phyloP scores from a whole-genome alignment of 1,140 invertebrate species.

The Drosophila athabasca region DNA sequence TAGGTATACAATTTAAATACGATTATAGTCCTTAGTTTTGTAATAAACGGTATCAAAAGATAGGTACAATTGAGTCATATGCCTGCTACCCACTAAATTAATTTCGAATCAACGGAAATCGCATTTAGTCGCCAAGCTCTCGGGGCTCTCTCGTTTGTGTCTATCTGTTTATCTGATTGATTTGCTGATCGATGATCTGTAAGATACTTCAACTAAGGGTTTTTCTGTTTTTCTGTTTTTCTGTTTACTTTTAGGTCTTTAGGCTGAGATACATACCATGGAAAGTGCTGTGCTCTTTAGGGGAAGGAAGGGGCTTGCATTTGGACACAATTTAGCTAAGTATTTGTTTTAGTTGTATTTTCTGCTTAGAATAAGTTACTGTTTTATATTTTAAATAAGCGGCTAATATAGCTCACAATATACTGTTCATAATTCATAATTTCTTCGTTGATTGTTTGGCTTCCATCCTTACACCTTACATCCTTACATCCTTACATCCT shows the following conservation, averaged over 20 bases:
- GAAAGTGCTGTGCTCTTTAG: constrained; percentile 31
- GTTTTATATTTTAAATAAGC: constrained; percentile 59
- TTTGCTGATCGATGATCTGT: constrained; percentile 10
- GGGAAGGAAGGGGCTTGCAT: constrained; percentile 39
- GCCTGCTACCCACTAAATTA: constrained; percentile 72
- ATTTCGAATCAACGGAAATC: constrained; percentile 51
- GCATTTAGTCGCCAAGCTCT: constrained; percentile 31
- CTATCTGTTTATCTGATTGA: constrained; percentile 17
- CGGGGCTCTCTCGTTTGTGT: constrained; percentile 14
- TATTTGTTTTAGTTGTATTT: constrained; percentile 7
- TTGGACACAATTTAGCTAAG: constrained; percentile 74
- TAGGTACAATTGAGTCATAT: constrained; percentile 77
- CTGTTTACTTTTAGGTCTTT: constrained; percentile 29
- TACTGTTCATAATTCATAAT: constrained; percentile 55
- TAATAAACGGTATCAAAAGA: constrained; percentile 82
- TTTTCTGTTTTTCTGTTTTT: not conserved
- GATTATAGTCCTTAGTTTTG: constrained; percentile 81
- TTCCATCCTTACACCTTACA: constrained; percentile 15
- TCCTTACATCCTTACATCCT: not conserved
- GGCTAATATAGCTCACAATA: constrained; percentile 77
- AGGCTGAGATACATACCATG: constrained; percentile 49
- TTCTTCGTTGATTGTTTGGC: constrained; percentile 79
- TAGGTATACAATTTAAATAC: constrained; percentile 70
- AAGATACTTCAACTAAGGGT: constrained; percentile 60
- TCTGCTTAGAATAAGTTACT: constrained; percentile 54